These are phyloP conservation scores for Papilio xuthus DNA, from an alignment of 1,140 invertebrate genomes.

Conservation along the genomic window DNA sequence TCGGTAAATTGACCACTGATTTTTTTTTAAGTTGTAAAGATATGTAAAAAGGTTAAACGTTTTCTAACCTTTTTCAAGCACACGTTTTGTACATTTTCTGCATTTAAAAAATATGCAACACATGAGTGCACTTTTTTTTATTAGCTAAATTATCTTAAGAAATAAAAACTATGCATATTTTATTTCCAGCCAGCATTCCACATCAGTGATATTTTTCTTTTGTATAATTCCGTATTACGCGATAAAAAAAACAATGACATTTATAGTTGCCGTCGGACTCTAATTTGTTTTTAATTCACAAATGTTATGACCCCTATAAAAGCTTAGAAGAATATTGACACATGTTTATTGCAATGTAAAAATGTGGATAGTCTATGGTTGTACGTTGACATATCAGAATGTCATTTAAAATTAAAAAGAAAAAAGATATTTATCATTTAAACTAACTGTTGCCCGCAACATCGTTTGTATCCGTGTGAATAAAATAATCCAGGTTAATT, in stretches of 20 bases:
- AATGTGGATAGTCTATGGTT: constrained; percentile 37
- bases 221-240: constrained; percentile 11
- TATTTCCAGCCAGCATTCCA: neutral
- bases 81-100: too few species aligned
- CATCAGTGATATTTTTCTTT: constrained; percentile 5
- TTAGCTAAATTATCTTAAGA: too few species aligned
- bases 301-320: constrained; percentile 40
- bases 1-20: too few species aligned
- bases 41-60: too few species aligned
- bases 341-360: constrained; percentile 53
- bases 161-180: neutral
- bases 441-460: too few species aligned
- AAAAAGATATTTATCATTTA: too few species aligned
- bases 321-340: constrained; percentile 40
- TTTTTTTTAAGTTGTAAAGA: too few species aligned
- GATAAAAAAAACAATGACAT: constrained; percentile 42
- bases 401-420: too few species aligned
- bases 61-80: too few species aligned
- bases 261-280: constrained; percentile 21
- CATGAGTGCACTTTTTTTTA: too few species aligned
- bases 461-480: neutral
- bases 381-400: neutral
- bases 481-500: neutral
- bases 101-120: too few species aligned
- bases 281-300: constrained; percentile 39